Conservation (phyloP, 2,888 invertebrate genomes). For the Monoplex corrugatus region DNA sequence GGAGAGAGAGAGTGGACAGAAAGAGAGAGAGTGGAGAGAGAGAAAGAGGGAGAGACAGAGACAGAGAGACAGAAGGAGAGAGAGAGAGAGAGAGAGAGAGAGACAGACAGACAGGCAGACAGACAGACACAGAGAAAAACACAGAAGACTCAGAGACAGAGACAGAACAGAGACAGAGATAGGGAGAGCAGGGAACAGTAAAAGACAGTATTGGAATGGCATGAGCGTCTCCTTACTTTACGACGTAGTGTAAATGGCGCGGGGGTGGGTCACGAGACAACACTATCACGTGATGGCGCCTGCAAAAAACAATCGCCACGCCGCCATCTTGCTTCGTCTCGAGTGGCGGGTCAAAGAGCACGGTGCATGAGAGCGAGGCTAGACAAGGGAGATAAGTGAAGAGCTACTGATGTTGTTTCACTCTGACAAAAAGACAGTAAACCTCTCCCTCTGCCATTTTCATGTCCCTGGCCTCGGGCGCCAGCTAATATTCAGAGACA, state of each 20-base stretch:
- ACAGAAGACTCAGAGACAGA: no score
- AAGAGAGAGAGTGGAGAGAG: no score
- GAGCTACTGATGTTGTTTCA: slow-evolving; percentile 45
- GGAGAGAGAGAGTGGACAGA: neutral
- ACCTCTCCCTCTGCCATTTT: slow-evolving; percentile 39
- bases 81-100: no score
- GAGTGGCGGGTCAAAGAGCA: slow-evolving; percentile 46
- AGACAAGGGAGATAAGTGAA: slow-evolving; percentile 44
- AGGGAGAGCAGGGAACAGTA: no score
- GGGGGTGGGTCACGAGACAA: slow-evolving; percentile 45
- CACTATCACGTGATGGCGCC: slow-evolving; percentile 49
- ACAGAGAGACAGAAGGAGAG: no score
- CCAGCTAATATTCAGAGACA: no score
- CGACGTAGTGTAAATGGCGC: slow-evolving; percentile 20
- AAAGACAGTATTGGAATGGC: no score
- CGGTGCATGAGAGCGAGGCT: slow-evolving; percentile 36
- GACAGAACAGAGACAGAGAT: no score
- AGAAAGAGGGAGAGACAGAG: no score
- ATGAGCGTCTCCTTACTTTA: neutral
- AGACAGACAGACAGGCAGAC: no score
- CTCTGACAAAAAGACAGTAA: slow-evolving; percentile 34
- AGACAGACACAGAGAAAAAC: no score
- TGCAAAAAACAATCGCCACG: slow-evolving; percentile 15
- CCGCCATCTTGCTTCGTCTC: slow-evolving; percentile 45
- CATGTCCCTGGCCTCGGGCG: neutral